Base-by-base conservation (phyloP, 2,797 vertebrate species). In the Atherinosoma microstoma region DNA sequence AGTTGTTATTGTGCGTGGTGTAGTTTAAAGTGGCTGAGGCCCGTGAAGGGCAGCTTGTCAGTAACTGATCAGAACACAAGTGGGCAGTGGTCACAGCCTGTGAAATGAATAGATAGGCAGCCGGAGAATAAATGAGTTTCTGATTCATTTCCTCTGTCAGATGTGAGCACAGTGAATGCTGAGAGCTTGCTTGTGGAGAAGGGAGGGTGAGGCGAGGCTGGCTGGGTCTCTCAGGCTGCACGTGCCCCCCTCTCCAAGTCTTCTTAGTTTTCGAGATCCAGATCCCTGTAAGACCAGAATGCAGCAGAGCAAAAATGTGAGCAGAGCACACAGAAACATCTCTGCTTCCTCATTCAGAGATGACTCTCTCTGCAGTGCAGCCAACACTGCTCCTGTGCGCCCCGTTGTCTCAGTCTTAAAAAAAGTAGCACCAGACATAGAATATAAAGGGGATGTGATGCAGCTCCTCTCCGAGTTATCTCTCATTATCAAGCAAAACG, bases 141-240 rank as follows among this genome's bases (percentile, higher is more conserved):
- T 89, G 87, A 92, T 91, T 92, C 64, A 89, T 92, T 90, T 92
- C 84, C 84, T 90, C 87, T 80, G 90, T 91, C 82, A 85, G 85
- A 88, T 80, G 85, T 87, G 88, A 86, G 86, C 75, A 77, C 83
- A 80, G 78, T 78, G 76, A 88, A 82, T 64, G 87, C 76, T 86
- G 82, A 87, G 84, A 73, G 86, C 78, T 78, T 76, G 81, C 79
- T 85, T 83, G 64, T 42, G 42, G 49, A 51, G 45, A 53, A 58
- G 47, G 65, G 49, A 58, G 72, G 57, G 70, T 24, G 77, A 84
- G 70, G 78, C 65, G 58, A 71, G 58, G 75, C 62, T 60, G 76
- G 66, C 45, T 71, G 71, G 24, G 70, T 91, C 81, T 84, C 83
- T 83, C 75, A 22, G 15, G 75, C 69, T 72, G 82, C 83, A 87